Percentiles rank a stretch among this genome's conserved stretches.
phyloP scores from a whole-genome alignment of 1,140 invertebrate genomes.

The Hetaerina americana region DNA sequence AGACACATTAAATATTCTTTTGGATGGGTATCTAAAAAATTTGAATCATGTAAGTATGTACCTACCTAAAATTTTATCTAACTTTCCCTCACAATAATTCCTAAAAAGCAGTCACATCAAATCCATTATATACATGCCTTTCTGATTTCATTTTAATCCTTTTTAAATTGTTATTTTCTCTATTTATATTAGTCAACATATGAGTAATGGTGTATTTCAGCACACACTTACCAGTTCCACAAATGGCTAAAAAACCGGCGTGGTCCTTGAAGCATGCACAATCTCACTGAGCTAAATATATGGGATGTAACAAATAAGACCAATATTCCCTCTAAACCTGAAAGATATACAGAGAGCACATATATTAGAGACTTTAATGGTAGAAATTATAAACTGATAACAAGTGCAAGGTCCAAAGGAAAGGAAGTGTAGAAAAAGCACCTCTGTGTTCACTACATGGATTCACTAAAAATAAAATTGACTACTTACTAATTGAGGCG shows the following conservation, averaged over 20 bases:
- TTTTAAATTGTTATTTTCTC: background rate
- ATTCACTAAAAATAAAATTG: too few relatives aligned
- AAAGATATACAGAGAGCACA: too few relatives aligned
- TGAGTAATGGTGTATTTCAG: background rate
- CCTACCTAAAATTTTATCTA: background rate
- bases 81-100: background rate
- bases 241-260: slow-evolving; percentile 31
- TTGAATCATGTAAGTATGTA: background rate
- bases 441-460: too few relatives aligned
- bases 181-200: background rate
- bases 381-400: too few relatives aligned
- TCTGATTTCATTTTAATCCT: background rate
- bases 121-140: background rate
- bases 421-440: too few relatives aligned
- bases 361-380: too few relatives aligned
- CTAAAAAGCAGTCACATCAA: background rate
- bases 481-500: too few relatives aligned
- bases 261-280: slow-evolving; percentile 35
- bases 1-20: too few relatives aligned
- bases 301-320: slow-evolving; percentile 28
- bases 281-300: slow-evolving; percentile 32
- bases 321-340: slow-evolving; percentile 31
- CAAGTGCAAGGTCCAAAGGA: too few relatives aligned
- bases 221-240: slow-evolving; percentile 34
- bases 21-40: too few relatives aligned